Evolutionary conservation across 2,113 vertebrate species (phyloP).

Genomic region (Oryzias celebensis): DNA sequence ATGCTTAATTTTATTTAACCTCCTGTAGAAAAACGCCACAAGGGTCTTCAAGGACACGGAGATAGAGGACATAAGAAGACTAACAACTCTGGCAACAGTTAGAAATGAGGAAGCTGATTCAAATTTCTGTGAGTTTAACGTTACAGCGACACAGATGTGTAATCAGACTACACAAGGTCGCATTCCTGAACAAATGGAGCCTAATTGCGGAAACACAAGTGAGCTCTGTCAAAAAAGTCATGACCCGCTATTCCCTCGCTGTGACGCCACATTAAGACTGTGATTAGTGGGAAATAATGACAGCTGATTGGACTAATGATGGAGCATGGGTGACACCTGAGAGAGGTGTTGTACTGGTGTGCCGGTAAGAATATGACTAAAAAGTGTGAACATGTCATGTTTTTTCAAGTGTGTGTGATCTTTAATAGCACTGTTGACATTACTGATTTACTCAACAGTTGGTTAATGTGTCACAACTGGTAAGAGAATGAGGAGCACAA

Average conservation of each 20-base stretch:
- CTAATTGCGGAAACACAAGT: slow-evolving; percentile 44
- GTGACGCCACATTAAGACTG: slow-evolving; percentile 51
- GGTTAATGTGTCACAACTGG: slow-evolving; percentile 59
- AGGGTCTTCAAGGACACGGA: background rate
- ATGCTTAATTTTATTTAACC: too few species aligned
- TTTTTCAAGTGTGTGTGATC: slow-evolving; percentile 4
- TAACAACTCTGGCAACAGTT: slow-evolving; percentile 3
- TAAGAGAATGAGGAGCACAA: slow-evolving; percentile 47
- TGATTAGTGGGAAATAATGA: slow-evolving; percentile 51
- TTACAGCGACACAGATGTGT: slow-evolving; percentile 1
- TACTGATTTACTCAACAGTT: slow-evolving; percentile 43
- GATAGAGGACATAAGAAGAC: background rate
- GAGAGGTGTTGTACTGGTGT: slow-evolving; percentile 8
- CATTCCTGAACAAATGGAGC: slow-evolving; percentile 35
- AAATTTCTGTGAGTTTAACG: slow-evolving; percentile 4
- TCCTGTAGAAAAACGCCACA: background rate
- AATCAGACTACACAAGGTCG: slow-evolving; percentile 20
- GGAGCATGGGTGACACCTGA: slow-evolving; percentile 31
- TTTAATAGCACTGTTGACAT: slow-evolving; percentile 29
- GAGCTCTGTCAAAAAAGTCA: slow-evolving; percentile 38
- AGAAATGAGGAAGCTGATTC: background rate
- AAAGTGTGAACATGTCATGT: slow-evolving; percentile 9
- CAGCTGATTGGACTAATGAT: slow-evolving; percentile 50
- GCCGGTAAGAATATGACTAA: slow-evolving; percentile 1
- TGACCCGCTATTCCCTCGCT: slow-evolving; percentile 49